These are phyloP conservation scores for Orthosia cruda DNA, from an alignment of 2,888 invertebrate species.

Conservation along the genomic window DNA sequence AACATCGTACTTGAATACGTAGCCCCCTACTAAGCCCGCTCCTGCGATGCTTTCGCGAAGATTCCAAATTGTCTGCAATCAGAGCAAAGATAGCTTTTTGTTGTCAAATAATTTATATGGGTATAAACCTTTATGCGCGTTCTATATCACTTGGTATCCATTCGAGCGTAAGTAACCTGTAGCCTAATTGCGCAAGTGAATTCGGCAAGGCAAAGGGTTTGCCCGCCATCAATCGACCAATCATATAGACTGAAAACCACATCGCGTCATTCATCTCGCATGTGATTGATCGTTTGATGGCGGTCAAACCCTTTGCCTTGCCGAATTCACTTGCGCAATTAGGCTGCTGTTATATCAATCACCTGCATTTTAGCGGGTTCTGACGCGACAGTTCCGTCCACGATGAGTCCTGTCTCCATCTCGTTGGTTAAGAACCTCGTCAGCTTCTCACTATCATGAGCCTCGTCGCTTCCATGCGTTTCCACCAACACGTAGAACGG, in stretches of 20 bases:
- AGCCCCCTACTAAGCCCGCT: constrained; percentile 95
- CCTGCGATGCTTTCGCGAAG: constrained; percentile 97
- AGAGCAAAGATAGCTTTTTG: constrained; percentile 13
- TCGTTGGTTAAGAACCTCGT: constrained; percentile 94
- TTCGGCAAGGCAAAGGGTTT: too few relatives aligned
- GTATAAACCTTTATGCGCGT: not conserved
- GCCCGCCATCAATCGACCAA: too few relatives aligned
- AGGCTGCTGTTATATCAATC: constrained; percentile 55
- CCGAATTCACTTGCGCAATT: too few relatives aligned
- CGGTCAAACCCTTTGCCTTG: too few relatives aligned
- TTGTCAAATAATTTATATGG: not conserved
- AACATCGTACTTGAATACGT: constrained; percentile 98
- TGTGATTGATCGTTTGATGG: too few relatives aligned
- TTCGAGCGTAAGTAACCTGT: not conserved
- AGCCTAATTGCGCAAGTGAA: not conserved
- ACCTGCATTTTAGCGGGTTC: constrained; percentile 96
- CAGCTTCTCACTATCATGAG: constrained; percentile 97
- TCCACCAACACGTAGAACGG: constrained; percentile 97
- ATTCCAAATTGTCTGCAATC: constrained; percentile 94
- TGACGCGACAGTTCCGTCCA: constrained; percentile 97
- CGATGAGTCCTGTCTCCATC: constrained; percentile 94
- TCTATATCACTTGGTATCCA: not conserved
- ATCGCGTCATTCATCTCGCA: too few relatives aligned
- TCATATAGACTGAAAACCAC: too few relatives aligned
- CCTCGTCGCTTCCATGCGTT: constrained; percentile 96